Evolutionary conservation across 2,888 invertebrate genomes (phyloP), one percentile per base, ranked within the genome.

Genomic region (Campoplex nolae): DNA sequence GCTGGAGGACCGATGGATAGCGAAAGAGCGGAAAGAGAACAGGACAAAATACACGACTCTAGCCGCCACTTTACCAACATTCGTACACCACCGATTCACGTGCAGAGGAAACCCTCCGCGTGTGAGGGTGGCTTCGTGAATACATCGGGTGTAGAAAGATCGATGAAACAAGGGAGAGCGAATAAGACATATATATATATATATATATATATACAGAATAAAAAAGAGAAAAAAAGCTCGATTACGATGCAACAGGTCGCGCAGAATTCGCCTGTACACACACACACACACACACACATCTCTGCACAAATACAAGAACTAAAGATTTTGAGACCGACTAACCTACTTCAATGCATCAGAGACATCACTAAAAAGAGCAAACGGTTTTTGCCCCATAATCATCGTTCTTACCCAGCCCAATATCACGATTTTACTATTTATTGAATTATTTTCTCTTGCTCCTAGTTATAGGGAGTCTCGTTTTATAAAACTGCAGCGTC

Each of bases 221-320:
- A 23, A 23, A 23, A 23, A 23, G 65, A 51, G 70, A 23, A 74
- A 68, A 80, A 86, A 88, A 85, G 78, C 68, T 38, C 45, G 73
- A 48, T 67, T 73, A 71, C 71, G 78, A 85, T 85, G 89, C 89
- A 89, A 89, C 89, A 89, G 89, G 89, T 89, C 86, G 74, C 65
- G 45, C 65, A 54, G 54, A 82, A 84, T 74, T 80, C 67, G 38
- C 38, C 51, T 68, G 35, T 45, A 71, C 54, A 18, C 65, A 65
- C 7, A 42, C 9, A 42, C 9, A 42, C 9, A 9, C 6, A 42
- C 9, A 42, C 6, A 38, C 6, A 38, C 6, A 38, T 38, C 3
- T 38, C 3, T 38, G 7, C 7, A 42, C 9, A 42, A 0, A 42
- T 42, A 9, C 54, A 54, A 13, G 16, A 23, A 9, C 3, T 71